Percentiles rank a stretch among this genome's conserved stretches.
These are phyloP conservation scores for Pelodiscus sinensis DNA, from an alignment of 2,113 vertebrate species.

Conservation along the genomic window DNA sequence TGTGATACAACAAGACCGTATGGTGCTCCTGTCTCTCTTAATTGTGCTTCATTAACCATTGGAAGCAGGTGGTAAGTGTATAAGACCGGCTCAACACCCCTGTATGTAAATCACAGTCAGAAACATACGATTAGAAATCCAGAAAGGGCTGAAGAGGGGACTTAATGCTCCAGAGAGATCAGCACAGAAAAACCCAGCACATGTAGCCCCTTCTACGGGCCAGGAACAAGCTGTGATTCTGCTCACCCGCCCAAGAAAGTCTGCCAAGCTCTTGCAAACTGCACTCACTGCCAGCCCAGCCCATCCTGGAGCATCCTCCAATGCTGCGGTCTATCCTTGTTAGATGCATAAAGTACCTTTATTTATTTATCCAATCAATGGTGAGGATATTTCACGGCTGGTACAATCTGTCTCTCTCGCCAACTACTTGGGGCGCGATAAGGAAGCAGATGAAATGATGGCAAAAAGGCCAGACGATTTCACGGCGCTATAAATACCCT, in stretches of 20 bases:
- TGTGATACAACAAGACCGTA: slow-evolving; percentile 5
- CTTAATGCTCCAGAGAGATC: neutral
- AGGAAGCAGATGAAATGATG: neutral
- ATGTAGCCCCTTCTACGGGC: neutral
- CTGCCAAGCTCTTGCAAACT: neutral
- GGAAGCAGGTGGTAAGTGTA: neutral
- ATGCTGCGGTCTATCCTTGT: rapidly evolving
- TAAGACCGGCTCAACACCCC: neutral
- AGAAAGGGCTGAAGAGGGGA: neutral
- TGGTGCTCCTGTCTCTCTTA: neutral
- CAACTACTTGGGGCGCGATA: neutral
- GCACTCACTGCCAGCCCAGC: neutral
- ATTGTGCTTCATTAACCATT: neutral
- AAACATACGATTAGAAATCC: neutral
- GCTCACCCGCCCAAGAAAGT: neutral
- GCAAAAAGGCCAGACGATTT: neutral
- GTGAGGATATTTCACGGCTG: neutral
- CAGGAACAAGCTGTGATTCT: neutral
- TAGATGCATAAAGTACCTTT: neutral
- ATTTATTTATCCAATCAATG: neutral
- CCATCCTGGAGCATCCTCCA: rapidly evolving
- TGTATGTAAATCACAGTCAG: neutral
- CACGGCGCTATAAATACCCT: neutral
- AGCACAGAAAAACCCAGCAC: rapidly evolving
- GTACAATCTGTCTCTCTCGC: neutral